These are phyloP conservation scores for Indicator indicator DNA, from an alignment of 2,113 vertebrate genomes.

Conservation along the genomic window DNA sequence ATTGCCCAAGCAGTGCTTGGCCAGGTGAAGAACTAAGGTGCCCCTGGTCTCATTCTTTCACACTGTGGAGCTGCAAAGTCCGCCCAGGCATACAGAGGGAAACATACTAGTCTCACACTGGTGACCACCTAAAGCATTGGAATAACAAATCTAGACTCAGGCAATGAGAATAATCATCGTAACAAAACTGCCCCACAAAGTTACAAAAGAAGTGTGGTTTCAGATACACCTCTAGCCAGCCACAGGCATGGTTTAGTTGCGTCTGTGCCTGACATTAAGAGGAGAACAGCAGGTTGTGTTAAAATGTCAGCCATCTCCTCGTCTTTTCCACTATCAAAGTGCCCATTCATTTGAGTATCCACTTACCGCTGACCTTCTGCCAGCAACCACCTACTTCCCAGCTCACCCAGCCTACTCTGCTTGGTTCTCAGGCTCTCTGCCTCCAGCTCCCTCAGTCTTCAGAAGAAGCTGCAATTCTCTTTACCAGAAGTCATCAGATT, in stretches of 20 bases:
- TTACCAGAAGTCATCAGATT: not conserved
- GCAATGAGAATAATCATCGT: fast-evolving
- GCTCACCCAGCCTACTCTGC: not conserved
- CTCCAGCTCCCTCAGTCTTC: not conserved
- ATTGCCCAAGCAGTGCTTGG: fast-evolving
- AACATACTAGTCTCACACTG: not conserved
- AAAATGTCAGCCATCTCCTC: not conserved
- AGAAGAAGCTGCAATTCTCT: not conserved
- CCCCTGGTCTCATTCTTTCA: not conserved
- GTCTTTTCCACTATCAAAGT: not conserved
- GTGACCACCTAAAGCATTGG: not conserved
- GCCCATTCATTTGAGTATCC: not conserved
- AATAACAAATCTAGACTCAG: not conserved
- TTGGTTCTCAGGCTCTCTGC: not conserved
- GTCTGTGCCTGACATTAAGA: not conserved
- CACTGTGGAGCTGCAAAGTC: not conserved
- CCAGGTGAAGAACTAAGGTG: not conserved
- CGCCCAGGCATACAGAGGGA: not conserved
- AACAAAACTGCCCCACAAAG: not conserved
- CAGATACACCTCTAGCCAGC: not conserved
- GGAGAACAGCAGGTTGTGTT: not conserved
- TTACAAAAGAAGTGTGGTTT: not conserved
- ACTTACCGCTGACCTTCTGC: not conserved
- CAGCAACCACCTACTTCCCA: not conserved
- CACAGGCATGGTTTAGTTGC: not conserved